These are phyloP conservation scores for Drosophila colorata DNA, from an alignment of 2,888 invertebrate species.

Conservation along the genomic window DNA sequence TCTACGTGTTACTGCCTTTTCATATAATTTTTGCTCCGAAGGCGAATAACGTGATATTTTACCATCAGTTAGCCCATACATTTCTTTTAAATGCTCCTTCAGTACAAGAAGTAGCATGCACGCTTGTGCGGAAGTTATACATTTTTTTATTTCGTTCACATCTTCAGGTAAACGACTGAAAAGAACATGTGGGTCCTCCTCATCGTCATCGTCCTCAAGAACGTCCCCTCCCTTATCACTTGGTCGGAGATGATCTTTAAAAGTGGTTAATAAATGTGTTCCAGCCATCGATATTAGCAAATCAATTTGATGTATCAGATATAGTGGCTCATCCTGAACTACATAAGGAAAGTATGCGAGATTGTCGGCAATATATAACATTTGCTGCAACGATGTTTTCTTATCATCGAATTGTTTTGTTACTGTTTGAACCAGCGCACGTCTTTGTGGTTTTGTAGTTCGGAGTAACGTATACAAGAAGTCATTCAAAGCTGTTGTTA, in stretches of 20 bases:
- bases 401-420: conserved; percentile 98
- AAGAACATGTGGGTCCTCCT: conserved; percentile 93
- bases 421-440: conserved; percentile 95
- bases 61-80: no score
- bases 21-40: conserved; percentile 98
- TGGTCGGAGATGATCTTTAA: conserved; percentile 90
- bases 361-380: conserved; percentile 98
- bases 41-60: conserved; percentile 99
- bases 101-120: conserved; percentile 96
- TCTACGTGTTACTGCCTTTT: conserved; percentile 95
- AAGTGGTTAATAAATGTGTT: conserved; percentile 96
- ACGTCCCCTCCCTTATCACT: conserved; percentile 75
- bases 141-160: conserved; percentile 92
- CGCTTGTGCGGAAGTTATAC: conserved; percentile 97
- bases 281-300: conserved; percentile 98
- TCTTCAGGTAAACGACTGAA: conserved; percentile 92
- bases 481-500: conserved; percentile 94
- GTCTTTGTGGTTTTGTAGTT: conserved; percentile 95
- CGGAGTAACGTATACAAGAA: conserved; percentile 97
- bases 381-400: conserved; percentile 95
- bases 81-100: conserved; percentile 98
- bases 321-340: conserved; percentile 98
- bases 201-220: conserved; percentile 92
- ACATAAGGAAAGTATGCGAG: no score
- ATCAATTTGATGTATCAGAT: conserved; percentile 99